phyloP scores from a whole-genome alignment of 2,113 vertebrate genomes.

The Antechinus stuartii region DNA sequence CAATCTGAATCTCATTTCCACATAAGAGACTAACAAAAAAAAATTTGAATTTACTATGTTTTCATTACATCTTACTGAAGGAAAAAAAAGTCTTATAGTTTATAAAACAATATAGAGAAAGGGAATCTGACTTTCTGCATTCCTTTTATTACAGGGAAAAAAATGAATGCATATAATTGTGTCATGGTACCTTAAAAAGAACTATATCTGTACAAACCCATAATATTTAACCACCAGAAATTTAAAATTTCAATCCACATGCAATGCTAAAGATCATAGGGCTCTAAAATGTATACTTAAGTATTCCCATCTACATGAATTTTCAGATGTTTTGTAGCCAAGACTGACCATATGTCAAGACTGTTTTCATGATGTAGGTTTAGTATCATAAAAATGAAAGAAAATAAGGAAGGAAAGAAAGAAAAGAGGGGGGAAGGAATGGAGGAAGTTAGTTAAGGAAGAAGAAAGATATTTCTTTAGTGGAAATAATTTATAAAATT shows the following conservation, averaged over 20 bases:
- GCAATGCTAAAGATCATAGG: not conserved
- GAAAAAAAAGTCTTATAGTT: not conserved
- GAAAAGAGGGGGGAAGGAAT: not conserved
- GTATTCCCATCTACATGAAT: constrained; percentile 39
- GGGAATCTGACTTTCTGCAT: not conserved
- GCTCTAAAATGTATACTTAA: not conserved
- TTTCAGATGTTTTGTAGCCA: not conserved
- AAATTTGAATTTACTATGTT: constrained; percentile 8
- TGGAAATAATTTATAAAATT: too few relatives aligned
- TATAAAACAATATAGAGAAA: constrained; percentile 3
- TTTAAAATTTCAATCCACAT: constrained; percentile 6
- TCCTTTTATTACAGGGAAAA: not conserved
- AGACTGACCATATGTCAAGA: not conserved
- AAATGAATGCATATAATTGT: not conserved
- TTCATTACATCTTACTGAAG: not conserved
- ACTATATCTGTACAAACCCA: not conserved
- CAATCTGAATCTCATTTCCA: constrained; percentile 5
- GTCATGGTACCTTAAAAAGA: not conserved
- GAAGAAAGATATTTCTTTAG: not conserved
- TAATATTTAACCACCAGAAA: not conserved
- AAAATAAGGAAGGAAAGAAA: not conserved
- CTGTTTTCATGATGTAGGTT: not conserved
- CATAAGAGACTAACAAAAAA: not conserved
- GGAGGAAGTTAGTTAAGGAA: not conserved
- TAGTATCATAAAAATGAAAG: constrained; percentile 5